A percentile compares a stretch with the other conserved stretches of the same genome.
These are phyloP conservation scores for Podargus strigoides DNA, from an alignment of 2,797 vertebrate genomes.

Conservation along the genomic window DNA sequence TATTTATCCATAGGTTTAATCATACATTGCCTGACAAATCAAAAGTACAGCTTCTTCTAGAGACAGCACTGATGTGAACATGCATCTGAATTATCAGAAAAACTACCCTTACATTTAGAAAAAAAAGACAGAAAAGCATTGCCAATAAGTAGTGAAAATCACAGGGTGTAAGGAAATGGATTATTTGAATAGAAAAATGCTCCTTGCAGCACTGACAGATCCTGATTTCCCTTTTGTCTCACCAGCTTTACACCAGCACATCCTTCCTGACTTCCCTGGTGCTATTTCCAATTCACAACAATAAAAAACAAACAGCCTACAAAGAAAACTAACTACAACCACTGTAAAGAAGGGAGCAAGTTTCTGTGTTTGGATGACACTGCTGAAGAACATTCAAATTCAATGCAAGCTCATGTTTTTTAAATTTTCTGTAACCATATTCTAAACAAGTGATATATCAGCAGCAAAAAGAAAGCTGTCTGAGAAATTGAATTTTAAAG, in stretches of 20 bases:
- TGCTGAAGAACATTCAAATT: background rate
- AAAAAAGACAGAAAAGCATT: background rate
- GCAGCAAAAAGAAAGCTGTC: background rate
- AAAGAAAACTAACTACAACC: background rate
- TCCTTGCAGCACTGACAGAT: background rate
- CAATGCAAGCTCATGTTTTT: background rate
- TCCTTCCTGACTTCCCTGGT: background rate
- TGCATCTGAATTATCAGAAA: background rate
- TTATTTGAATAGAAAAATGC: background rate
- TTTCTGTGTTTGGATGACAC: background rate
- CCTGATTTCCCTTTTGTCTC: background rate
- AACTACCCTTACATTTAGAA: background rate
- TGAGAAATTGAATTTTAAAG: background rate
- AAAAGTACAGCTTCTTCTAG: background rate
- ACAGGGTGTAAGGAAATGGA: background rate
- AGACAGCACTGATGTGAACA: background rate
- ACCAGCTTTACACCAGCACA: background rate
- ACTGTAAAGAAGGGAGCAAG: background rate
- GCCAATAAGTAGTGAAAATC: background rate
- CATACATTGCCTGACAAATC: background rate
- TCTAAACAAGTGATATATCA: background rate
- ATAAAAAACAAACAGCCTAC: background rate
- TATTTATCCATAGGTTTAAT: constrained; percentile 11
- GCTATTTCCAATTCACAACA: background rate
- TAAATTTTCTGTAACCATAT: background rate